Base-by-base conservation (phyloP, 2,113 vertebrate genomes). In the Butorides virescens region DNA sequence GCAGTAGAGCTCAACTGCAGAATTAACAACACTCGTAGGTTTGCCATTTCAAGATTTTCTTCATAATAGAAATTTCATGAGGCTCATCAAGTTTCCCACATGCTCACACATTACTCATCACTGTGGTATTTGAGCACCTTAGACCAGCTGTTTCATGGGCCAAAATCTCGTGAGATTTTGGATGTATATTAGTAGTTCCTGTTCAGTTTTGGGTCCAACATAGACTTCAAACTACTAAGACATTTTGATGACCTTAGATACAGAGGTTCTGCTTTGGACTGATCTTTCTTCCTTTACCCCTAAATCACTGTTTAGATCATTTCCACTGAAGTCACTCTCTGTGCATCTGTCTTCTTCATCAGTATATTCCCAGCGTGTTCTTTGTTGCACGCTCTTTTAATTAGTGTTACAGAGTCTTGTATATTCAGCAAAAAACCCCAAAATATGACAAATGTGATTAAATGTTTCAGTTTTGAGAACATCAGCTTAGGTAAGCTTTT, bases 371-470 rank as follows among this genome's bases (percentile, higher is more conserved):
- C 91, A 94, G 56, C 53, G 73, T 88, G 92, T 97, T 95, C 86
- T 98, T 98, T 98, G 97, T 98, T 98, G 98, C 98, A 97, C 98
- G 97, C 98, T 98, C 98, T 98, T 99, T 98, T 99, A 99, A 99
- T 99, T 99, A 98, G 99, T 98, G 98, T 93, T 97, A 95, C 97
- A 97, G 96, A 96, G 98, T 98, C 98, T 98, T 99, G 98, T 98
- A 97, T 97, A 98, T 98, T 99, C 98, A 99, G 99, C 98, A 98
- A 98, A 98, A 95, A 93, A 0, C 1, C 3, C 27, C 95, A 80
- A 97, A 98, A 98, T 98, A 98, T 98, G 98, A 99, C 98, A 99
- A 98, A 98, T 98, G 98, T 98, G 98, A 99, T 99, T 98, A 98
- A 99, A 99, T 98, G 98, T 98, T 98, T 98, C 98, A 98, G 98